Evolutionary conservation across 2,888 invertebrate genomes (phyloP).

Genomic region (Troides oblongomaculatus): DNA sequence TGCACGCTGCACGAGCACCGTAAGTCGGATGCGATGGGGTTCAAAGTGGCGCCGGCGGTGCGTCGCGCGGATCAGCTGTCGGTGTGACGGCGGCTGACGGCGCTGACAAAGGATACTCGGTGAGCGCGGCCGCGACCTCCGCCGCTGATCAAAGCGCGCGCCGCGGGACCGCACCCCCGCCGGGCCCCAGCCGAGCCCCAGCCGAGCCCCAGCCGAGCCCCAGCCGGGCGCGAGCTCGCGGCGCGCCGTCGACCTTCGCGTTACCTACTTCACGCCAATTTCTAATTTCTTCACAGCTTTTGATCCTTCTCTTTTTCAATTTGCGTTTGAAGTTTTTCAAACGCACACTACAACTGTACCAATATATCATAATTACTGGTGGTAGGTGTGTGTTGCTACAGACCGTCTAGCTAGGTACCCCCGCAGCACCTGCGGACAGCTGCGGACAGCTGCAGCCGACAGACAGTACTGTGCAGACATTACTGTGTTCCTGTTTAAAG

Average conservation of each 20-base stretch:
- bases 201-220: too few species aligned
- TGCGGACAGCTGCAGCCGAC: too few species aligned
- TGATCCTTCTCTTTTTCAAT: slow-evolving; percentile 18
- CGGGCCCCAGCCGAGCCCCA: slow-evolving; percentile 40
- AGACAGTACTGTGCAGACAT: too few species aligned
- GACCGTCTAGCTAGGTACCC: too few species aligned
- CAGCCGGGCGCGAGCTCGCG: slow-evolving; percentile 46
- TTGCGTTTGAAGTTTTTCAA: not conserved
- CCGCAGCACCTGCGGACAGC: too few species aligned
- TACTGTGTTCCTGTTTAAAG: too few species aligned
- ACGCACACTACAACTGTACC: not conserved
- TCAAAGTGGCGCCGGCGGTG: too few species aligned
- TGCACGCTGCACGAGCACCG: too few species aligned
- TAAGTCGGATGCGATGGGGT: too few species aligned
- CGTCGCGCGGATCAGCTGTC: slow-evolving; percentile 65
- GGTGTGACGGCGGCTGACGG: slow-evolving; percentile 69
- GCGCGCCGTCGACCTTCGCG: slow-evolving; percentile 37
- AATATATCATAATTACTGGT: too few species aligned
- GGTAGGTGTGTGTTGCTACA: too few species aligned
- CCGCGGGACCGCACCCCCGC: slow-evolving; percentile 50
- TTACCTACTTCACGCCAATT: slow-evolving; percentile 31
- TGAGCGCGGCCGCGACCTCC: slow-evolving; percentile 60
- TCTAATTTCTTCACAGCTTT: slow-evolving; percentile 9
- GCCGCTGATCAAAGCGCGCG: slow-evolving; percentile 69
- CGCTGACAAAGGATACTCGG: slow-evolving; percentile 76